phyloP scores from a whole-genome alignment of 2,888 invertebrate species.

The Meteorus cinctellus region DNA sequence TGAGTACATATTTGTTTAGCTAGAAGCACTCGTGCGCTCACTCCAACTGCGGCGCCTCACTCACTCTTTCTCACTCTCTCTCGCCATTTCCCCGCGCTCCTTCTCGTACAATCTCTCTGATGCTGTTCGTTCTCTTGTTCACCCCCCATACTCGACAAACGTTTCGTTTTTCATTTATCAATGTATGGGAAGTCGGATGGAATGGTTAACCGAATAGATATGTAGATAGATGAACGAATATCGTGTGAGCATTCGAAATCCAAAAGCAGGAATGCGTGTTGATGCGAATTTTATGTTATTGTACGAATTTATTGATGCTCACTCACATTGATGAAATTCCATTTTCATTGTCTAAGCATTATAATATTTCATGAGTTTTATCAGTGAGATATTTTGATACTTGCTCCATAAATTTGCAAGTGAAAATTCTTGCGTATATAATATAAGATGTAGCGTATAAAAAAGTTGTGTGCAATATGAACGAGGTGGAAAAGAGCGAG shows the following conservation, averaged over 20 bases:
- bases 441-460: constrained; percentile 38
- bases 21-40: constrained; percentile 69
- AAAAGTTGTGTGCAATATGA: constrained; percentile 49
- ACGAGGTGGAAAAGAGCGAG: constrained; percentile 42
- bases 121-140: constrained; percentile 18
- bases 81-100: constrained; percentile 32
- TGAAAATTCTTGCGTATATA: constrained; percentile 51
- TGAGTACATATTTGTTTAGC: constrained; percentile 73
- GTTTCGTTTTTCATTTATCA: constrained; percentile 45
- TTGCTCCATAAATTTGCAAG: constrained; percentile 67
- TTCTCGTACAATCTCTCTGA: constrained; percentile 18
- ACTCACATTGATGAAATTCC: too few relatives aligned
- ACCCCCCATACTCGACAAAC: neutral
- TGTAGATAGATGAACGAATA: constrained; percentile 47
- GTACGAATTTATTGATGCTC: neutral
- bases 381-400: constrained; percentile 59
- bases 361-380: constrained; percentile 68
- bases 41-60: constrained; percentile 52
- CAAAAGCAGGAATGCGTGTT: neutral
- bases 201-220: constrained; percentile 62
- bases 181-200: constrained; percentile 55
- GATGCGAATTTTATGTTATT: neutral
- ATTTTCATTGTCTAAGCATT: constrained; percentile 37
- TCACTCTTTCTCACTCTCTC: constrained; percentile 19
- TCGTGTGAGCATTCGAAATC: constrained; percentile 25